Base-by-base conservation (phyloP, 64 coral and sea anemone genomes). In the Montipora foliosa region DNA sequence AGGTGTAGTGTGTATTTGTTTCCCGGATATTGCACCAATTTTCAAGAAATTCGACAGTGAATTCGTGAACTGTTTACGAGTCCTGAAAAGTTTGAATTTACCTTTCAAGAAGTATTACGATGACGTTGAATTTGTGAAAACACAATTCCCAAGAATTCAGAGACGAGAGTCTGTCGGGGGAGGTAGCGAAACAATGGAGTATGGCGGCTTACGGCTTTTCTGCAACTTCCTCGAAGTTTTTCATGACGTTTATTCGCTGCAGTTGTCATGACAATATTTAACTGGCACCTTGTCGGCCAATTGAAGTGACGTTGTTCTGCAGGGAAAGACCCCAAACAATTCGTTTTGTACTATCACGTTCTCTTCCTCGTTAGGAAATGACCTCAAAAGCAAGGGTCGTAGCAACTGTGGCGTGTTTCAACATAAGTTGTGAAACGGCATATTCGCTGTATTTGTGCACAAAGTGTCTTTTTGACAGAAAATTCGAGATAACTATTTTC, bases 201-300 rank as follows among this genome's bases (percentile, higher is more conserved):
- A 37, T 37, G 29, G 29, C 29, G 29, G 29, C 29, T 37, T 37
- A 37, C 29, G 29, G 29, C 8, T 85, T 85, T 46, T 72, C 82
- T 24, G 48, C 46, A 86, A 86, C 62, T 86, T 86, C 82, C 66
- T 48, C 47, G 66, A 70, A 86, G 49, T 59, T 37, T 37, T 37
- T 50, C 82, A 49, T 86, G 81, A 84, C 82, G 82, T 50, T 86
- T 71, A 22, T 71, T 64, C 64, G 64, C 4, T 46, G 2, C 47
- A 70, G 82, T 86, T 86, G 17, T 66, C 45, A 71, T 71, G 82
- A 25, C 15, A 19, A 86, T 25, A 48, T 9, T 48, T 86, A 44
- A 86, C 82, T 86, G 82, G 49, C 82, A 86, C 5, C 62, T 50
- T 21, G 68, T 86, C 46, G 3, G 46, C 82, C 82, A 86, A 86